Evolutionary conservation across 2,113 vertebrate species (phyloP).

Genomic region (Myiozetetes cayanensis): DNA sequence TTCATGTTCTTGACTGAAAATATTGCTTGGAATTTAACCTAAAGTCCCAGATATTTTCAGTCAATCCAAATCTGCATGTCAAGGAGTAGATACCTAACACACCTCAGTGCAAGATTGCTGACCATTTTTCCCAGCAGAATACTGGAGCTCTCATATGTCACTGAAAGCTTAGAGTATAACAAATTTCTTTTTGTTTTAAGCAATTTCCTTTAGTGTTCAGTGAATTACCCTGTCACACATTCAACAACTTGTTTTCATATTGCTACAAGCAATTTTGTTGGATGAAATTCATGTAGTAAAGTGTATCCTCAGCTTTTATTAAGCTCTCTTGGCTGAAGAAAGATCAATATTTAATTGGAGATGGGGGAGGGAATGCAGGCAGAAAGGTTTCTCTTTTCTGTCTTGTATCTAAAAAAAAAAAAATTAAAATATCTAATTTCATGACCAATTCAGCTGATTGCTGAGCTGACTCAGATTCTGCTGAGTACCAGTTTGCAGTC

Average conservation of each 20-base stretch:
- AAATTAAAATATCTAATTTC: background rate
- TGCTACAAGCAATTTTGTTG: background rate
- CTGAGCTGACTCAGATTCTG: background rate
- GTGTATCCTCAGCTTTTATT: conserved; percentile 1
- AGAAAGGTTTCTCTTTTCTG: conserved; percentile 22
- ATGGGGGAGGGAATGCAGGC: background rate
- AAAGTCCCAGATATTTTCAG: background rate
- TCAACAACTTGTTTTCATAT: conserved; percentile 15
- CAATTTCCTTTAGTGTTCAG: background rate
- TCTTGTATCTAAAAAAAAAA: background rate
- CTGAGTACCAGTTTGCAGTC: background rate
- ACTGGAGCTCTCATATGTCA: background rate
- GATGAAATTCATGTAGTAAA: background rate
- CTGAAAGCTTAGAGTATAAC: background rate
- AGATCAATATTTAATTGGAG: background rate
- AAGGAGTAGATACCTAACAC: background rate
- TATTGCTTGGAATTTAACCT: background rate
- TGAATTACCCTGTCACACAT: conserved; percentile 36
- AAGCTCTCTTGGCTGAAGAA: background rate
- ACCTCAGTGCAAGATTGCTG: background rate
- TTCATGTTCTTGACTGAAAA: background rate
- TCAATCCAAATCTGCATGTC: background rate
- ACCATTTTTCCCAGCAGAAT: background rate
- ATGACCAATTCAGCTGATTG: background rate
- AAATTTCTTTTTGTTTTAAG: conserved; percentile 39